Evolutionary conservation across 1,140 invertebrate species (phyloP).

Genomic region (Sesamia nonagrioides): DNA sequence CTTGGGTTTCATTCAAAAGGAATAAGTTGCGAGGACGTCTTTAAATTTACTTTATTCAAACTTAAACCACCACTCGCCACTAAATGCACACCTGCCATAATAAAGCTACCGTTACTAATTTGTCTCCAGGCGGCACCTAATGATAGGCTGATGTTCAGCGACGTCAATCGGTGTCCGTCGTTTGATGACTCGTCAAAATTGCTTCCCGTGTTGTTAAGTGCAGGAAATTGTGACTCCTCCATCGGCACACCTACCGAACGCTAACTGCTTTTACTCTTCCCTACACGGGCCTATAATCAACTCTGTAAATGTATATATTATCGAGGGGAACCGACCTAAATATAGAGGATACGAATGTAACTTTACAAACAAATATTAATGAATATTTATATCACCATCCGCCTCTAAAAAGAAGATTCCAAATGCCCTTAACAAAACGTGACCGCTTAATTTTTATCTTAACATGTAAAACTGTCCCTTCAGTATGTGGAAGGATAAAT

Average conservation of each 20-base stretch:
- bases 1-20: conserved; percentile 63
- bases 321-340: conserved; percentile 2
- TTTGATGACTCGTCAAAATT: conserved; percentile 87
- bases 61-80: conserved; percentile 12
- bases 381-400: conserved; percentile 4
- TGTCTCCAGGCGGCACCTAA: conserved; percentile 57
- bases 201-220: conserved; percentile 86
- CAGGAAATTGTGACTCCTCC: conserved; percentile 86
- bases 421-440: conserved; percentile 37
- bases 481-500: conserved; percentile 70
- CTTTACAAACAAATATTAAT: not conserved
- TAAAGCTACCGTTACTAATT: conserved; percentile 39
- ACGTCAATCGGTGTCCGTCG: conserved; percentile 78
- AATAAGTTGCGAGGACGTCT: conserved; percentile 59
- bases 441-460: conserved; percentile 40
- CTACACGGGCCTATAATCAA: conserved; percentile 40
- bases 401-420: not conserved
- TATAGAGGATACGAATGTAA: not conserved
- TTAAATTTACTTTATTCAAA: conserved; percentile 51
- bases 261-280: conserved; percentile 67
- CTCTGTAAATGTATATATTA: conserved; percentile 20
- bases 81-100: conserved; percentile 40
- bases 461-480: conserved; percentile 64
- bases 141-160: conserved; percentile 70
- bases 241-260: conserved; percentile 80